Evolutionary conservation across 1,140 invertebrate species (phyloP).

Genomic region (Antheraea mylitta): DNA sequence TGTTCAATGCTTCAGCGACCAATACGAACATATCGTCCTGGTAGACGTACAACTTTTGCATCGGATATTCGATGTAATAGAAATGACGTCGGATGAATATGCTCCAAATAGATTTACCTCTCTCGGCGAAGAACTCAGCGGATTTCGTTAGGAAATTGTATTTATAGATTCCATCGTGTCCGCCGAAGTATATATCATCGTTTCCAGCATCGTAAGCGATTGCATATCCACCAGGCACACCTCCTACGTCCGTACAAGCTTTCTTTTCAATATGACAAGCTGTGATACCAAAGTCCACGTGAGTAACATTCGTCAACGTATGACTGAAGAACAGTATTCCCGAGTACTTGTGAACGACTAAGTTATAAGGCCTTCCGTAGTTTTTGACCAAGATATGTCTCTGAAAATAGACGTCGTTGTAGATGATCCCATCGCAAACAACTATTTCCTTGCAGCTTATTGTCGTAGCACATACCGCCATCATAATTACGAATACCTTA

Average conservation of each 20-base stretch:
- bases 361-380: slow-evolving; percentile 48
- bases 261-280: slow-evolving; percentile 42
- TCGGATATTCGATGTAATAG: slow-evolving; percentile 65
- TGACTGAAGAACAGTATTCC: slow-evolving; percentile 57
- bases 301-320: slow-evolving; percentile 39
- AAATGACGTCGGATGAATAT: slow-evolving; percentile 56
- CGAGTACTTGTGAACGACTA: slow-evolving; percentile 56
- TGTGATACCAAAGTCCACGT: slow-evolving; percentile 54
- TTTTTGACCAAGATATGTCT: slow-evolving; percentile 38
- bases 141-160: slow-evolving; percentile 55
- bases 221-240: slow-evolving; percentile 54
- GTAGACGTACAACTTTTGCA: slow-evolving; percentile 56
- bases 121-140: slow-evolving; percentile 58
- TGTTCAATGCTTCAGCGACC: slow-evolving; percentile 50
- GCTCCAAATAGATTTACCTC: slow-evolving; percentile 61
- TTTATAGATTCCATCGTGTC: slow-evolving; percentile 63
- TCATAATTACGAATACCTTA: not conserved
- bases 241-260: slow-evolving; percentile 30
- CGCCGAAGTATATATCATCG: slow-evolving; percentile 62
- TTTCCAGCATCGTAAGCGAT: slow-evolving; percentile 57
- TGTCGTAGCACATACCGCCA: not conserved
- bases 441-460: slow-evolving; percentile 14
- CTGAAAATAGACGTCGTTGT: slow-evolving; percentile 58
- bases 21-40: slow-evolving; percentile 48
- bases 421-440: slow-evolving; percentile 50